phyloP scores from a whole-genome alignment of 1,140 invertebrate species.

The Drosophila saltans region DNA sequence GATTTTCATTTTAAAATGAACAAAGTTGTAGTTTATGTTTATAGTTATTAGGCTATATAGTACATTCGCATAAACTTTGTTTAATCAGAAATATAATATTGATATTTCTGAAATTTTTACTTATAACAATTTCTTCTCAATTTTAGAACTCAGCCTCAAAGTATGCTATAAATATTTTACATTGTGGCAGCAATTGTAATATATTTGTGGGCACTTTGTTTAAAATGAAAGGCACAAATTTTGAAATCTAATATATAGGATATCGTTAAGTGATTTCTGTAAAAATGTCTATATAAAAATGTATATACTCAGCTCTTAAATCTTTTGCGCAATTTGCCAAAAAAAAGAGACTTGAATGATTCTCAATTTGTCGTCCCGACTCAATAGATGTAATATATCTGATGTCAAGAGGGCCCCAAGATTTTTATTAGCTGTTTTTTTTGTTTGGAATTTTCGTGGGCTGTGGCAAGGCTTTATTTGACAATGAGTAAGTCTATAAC shows the following conservation, averaged over 20 bases:
- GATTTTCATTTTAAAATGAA: no score
- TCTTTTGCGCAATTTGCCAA: not conserved
- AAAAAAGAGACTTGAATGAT: not conserved
- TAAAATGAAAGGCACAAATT: no score
- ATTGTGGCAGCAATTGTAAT: no score
- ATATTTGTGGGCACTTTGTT: no score
- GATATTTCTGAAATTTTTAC: no score
- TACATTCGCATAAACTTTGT: no score
- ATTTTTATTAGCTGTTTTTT: not conserved
- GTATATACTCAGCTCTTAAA: not conserved
- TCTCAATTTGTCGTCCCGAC: not conserved
- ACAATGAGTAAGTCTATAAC: conserved; percentile 7
- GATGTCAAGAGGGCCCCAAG: conserved; percentile 5
- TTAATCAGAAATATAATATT: no score
- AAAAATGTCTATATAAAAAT: not conserved
- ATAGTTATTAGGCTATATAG: no score
- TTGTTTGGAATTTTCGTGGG: not conserved
- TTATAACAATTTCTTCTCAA: no score
- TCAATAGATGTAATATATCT: not conserved
- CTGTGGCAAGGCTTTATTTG: conserved; percentile 1
- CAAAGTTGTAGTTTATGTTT: no score
- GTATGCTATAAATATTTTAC: no score
- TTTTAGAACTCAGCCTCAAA: no score
- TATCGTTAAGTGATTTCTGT: not conserved
- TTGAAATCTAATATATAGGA: not conserved